Conservation (phyloP, 37 sponge, comb jelly and placozoan species). For the Lycopodina hypogea region DNA sequence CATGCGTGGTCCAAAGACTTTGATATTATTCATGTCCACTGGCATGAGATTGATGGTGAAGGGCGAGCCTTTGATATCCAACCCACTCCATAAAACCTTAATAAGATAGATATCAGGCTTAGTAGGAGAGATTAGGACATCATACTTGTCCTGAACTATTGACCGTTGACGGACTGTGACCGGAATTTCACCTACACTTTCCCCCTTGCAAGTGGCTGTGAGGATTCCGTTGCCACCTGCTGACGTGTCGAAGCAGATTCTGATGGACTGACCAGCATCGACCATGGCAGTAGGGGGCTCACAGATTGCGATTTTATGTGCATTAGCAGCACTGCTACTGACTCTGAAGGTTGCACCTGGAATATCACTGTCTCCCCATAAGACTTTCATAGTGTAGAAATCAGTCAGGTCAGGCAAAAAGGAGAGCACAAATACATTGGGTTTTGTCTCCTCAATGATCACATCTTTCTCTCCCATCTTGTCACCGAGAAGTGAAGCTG, state of each 20-base stretch:
- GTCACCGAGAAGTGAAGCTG: conserved; percentile 27
- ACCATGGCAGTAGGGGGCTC: conserved; percentile 37
- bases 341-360: conserved; percentile 51
- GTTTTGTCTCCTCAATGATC: conserved; percentile 22
- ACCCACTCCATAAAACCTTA: conserved; percentile 42
- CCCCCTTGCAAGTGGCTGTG: conserved; percentile 34
- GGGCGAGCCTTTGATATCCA: conserved; percentile 62
- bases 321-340: conserved; percentile 16
- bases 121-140: conserved; percentile 38
- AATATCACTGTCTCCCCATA: conserved; percentile 32
- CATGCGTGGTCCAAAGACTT: conserved; percentile 42
- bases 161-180: conserved; percentile 29
- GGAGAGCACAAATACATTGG: conserved; percentile 19
- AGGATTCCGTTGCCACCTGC: conserved; percentile 44
- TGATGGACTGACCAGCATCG: conserved; percentile 32
- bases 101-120: conserved; percentile 42
- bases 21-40: conserved; percentile 41
- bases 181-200: conserved; percentile 37
- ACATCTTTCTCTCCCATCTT: conserved; percentile 10
- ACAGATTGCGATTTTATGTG: conserved; percentile 18
- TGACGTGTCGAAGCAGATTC: conserved; percentile 27
- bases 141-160: conserved; percentile 12
- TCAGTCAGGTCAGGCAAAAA: conserved; percentile 31
- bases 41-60: conserved; percentile 59
- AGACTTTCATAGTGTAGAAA: conserved; percentile 29